These are phyloP conservation scores for Harmothoe impar DNA, from an alignment of 2,888 invertebrate genomes.

Conservation along the genomic window DNA sequence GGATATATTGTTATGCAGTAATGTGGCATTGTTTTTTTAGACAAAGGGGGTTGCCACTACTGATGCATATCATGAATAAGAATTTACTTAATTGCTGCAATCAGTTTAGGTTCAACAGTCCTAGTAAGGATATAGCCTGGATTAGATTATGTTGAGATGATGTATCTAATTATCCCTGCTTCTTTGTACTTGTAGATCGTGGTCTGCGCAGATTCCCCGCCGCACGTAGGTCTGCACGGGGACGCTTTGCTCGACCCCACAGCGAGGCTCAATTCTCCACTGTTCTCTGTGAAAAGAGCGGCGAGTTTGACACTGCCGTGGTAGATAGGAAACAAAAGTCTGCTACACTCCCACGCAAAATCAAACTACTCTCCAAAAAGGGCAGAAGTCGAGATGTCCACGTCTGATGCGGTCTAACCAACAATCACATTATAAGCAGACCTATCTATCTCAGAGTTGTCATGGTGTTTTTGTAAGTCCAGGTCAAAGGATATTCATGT, in stretches of 20 bases:
- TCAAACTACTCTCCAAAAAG: conserved; percentile 16
- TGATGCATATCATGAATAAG: no score
- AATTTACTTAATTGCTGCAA: no score
- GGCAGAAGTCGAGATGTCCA: conserved; percentile 41
- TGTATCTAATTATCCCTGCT: neutral
- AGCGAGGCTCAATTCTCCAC: conserved; percentile 14
- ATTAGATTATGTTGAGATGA: no score
- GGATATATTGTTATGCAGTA: no score
- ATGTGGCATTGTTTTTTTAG: no score
- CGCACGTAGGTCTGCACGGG: neutral
- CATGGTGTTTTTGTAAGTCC: no score
- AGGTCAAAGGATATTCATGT: no score
- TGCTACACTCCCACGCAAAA: conserved; percentile 5
- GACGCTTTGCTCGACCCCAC: conserved; percentile 1
- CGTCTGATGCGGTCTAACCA: neutral
- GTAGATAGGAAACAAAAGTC: neutral
- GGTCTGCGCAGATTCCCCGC: neutral
- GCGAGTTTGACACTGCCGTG: conserved; percentile 4
- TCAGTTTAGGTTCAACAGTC: no score
- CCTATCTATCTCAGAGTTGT: neutral
- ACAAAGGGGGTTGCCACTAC: no score
- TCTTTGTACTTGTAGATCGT: neutral
- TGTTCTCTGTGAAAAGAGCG: neutral
- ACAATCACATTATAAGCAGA: no score
- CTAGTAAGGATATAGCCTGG: no score